phyloP scores from a whole-genome alignment of 2,113 vertebrate species.

The Neolamprologus cancellatus region DNA sequence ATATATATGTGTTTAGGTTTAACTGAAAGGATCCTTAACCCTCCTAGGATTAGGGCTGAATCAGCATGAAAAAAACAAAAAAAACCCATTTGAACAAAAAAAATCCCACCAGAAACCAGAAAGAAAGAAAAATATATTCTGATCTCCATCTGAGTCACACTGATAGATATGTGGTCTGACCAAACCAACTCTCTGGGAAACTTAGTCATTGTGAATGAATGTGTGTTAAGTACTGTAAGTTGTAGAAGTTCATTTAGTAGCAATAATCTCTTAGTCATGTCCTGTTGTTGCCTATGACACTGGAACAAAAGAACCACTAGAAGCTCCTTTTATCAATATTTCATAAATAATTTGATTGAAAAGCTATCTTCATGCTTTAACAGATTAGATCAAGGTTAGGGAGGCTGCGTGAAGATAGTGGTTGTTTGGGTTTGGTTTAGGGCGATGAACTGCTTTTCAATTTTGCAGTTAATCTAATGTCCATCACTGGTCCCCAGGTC shows the following conservation, averaged over 20 bases:
- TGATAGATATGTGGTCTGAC: background rate
- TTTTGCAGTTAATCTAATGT: background rate
- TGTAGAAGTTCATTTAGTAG: background rate
- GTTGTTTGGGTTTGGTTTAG: background rate
- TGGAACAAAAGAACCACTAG: background rate
- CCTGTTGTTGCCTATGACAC: background rate
- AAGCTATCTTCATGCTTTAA: background rate
- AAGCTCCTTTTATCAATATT: background rate
- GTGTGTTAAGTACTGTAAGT: background rate
- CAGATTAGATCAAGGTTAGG: background rate
- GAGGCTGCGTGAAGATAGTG: background rate
- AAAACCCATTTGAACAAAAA: accelerated
- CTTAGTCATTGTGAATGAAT: background rate
- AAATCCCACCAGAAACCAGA: background rate
- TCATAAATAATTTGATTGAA: background rate
- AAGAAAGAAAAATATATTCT: background rate
- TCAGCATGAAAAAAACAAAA: background rate
- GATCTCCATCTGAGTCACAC: background rate
- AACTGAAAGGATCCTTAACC: background rate
- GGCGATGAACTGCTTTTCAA: background rate
- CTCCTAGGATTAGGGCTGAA: background rate
- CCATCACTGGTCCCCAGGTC: background rate
- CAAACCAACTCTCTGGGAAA: background rate
- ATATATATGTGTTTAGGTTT: background rate
- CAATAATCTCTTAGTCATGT: background rate